A percentile compares a stretch with the other conserved stretches of the same genome.
phyloP scores from a whole-genome alignment of 2,888 invertebrate genomes.

The Esperia sulphurella region DNA sequence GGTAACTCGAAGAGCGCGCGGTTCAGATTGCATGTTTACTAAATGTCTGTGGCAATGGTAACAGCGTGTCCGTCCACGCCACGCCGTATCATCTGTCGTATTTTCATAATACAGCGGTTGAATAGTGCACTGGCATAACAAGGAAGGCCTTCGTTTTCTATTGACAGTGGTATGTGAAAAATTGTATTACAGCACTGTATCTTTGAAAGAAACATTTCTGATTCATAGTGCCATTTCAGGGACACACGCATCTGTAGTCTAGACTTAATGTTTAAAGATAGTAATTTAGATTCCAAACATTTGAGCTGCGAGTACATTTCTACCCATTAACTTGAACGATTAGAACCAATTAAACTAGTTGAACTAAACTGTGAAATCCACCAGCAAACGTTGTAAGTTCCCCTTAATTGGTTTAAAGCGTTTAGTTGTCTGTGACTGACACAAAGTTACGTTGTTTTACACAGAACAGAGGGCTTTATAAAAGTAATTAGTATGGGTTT shows the following conservation, averaged over 20 bases:
- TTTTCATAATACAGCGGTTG: slow-evolving; percentile 59
- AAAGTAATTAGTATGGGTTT: slow-evolving; percentile 19
- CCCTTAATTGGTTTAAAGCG: slow-evolving; percentile 11
- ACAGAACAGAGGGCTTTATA: slow-evolving; percentile 22
- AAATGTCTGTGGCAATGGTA: slow-evolving; percentile 24
- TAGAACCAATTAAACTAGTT: slow-evolving; percentile 9
- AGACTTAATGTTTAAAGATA: neutral
- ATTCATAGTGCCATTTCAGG: neutral
- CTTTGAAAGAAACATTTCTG: slow-evolving; percentile 12
- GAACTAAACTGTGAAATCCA: slow-evolving; percentile 4
- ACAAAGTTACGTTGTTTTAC: slow-evolving; percentile 17
- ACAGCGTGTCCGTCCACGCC: slow-evolving; percentile 17
- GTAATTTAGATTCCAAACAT: neutral
- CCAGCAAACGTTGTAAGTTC: slow-evolving; percentile 1
- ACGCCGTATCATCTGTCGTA: slow-evolving; percentile 42
- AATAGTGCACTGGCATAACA: slow-evolving; percentile 48
- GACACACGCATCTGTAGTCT: neutral
- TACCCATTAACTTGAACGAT: slow-evolving; percentile 4
- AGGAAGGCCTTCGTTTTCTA: slow-evolving; percentile 42
- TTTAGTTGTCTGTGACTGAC: slow-evolving; percentile 4
- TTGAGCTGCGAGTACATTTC: neutral
- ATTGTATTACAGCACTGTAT: slow-evolving; percentile 13
- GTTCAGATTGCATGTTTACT: slow-evolving; percentile 58
- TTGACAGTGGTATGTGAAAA: slow-evolving; percentile 20
- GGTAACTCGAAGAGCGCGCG: slow-evolving; percentile 32